Conservation (phyloP, 2,797 vertebrate species). For the Bovichtus diacanthus region DNA sequence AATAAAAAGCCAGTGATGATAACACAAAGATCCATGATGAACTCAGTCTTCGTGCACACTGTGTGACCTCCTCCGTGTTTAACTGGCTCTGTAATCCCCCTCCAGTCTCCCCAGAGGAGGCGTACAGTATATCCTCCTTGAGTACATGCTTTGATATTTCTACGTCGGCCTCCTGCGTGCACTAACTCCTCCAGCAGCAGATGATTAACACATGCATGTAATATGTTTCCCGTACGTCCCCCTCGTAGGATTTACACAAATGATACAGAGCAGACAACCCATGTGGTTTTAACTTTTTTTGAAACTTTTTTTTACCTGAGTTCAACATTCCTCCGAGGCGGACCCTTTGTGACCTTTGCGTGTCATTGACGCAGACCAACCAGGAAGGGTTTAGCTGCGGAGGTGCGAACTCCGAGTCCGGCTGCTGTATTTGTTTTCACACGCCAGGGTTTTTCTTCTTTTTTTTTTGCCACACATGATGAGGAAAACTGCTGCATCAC, state of each 20-base stretch:
- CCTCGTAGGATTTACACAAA: conserved; percentile 38
- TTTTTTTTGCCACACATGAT: conserved; percentile 46
- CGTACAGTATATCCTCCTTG: conserved; percentile 16
- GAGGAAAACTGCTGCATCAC: conserved; percentile 39
- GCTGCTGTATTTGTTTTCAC: conserved; percentile 68
- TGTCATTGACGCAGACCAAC: conserved; percentile 66
- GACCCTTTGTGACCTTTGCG: conserved; percentile 60
- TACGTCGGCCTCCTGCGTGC: conserved; percentile 7
- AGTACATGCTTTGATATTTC: conserved; percentile 39
- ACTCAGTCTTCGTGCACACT: not conserved
- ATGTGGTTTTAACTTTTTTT: conserved; percentile 6
- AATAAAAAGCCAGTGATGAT: conserved; percentile 45
- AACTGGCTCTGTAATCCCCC: conserved; percentile 23
- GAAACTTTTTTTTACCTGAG: conserved; percentile 53
- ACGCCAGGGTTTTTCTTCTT: conserved; percentile 8
- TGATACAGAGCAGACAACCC: conserved; percentile 5
- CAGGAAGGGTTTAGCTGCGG: conserved; percentile 48
- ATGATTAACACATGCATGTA: conserved; percentile 57
- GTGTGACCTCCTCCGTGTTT: conserved; percentile 23
- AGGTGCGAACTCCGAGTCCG: conserved; percentile 61
- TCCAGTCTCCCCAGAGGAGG: conserved; percentile 17
- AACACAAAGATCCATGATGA: conserved; percentile 30
- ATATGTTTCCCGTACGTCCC: conserved; percentile 25
- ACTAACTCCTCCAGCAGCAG: conserved; percentile 34
- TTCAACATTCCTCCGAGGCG: conserved; percentile 63